Base-by-base conservation (phyloP, 2,113 vertebrate genomes). In the Mormyrus lacerda region DNA sequence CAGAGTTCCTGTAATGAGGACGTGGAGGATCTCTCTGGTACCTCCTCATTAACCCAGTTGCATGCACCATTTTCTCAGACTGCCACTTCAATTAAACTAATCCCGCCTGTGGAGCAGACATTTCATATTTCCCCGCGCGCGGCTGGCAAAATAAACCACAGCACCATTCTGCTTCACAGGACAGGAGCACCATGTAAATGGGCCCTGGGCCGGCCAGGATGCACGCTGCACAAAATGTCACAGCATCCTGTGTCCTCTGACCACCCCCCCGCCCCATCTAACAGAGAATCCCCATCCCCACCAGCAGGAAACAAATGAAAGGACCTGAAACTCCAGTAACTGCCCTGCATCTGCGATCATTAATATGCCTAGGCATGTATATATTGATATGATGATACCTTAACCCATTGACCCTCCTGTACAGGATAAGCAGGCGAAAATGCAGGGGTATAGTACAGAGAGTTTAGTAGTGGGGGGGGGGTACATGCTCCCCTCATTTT, bases 71-170 rank as follows among this genome's bases (percentile, higher is more conserved):
- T 93, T 94, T 94, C 94, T 93, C 93, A 94, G 93, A 92, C 94
- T 95, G 94, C 93, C 94, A 94, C 93, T 94, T 94, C 94, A 94
- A 94, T 95, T 95, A 95, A 93, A 92, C 93, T 94, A 95, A 95
- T 94, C 94, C 93, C 65, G 90, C 89, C 87, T 35, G 87, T 24
- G 42, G 13, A 87, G 10, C 31, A 39, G 50, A 35, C 50, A 39
- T 53, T 53, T 53, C 27, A 39, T 48, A 85, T 85, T 85, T 27
- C 31, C 31, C 50, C 48, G 13, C 6, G 7, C 7, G 4, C 3
- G 5, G 47, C 27, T 19, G 31, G 85, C 10, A n/a, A 31, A 53
- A 53, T 48, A 53, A 39, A 87, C 50, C 44, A 10, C n/a, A 7
- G 13, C 4, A 2, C 13, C n/a, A 50, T 31, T 51, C 47, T 24